Evolutionary conservation across 2,113 vertebrate genomes (phyloP).

Genomic region (Mellivora capensis): DNA sequence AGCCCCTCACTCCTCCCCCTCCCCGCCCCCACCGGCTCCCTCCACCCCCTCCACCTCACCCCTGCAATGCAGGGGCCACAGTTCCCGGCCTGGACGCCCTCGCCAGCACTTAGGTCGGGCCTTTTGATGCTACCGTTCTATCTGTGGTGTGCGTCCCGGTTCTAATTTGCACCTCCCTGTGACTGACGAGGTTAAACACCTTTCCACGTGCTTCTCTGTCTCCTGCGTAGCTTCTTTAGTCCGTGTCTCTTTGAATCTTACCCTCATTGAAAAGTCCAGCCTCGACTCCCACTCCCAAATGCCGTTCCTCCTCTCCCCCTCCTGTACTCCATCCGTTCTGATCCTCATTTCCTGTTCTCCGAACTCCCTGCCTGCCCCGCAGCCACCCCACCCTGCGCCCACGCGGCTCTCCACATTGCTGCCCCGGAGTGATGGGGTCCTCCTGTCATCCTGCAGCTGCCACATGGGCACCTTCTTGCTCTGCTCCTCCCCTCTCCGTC

Average conservation of each 20-base stretch:
- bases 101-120: neutral
- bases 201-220: neutral
- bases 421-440: fast-evolving
- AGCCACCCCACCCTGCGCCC: fast-evolving
- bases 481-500: no score
- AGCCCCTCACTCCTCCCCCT: neutral
- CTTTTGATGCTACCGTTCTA: neutral
- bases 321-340: neutral
- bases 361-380: fast-evolving
- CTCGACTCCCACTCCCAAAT: neutral
- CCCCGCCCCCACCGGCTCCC: no score
- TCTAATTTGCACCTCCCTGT: neutral
- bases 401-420: fast-evolving
- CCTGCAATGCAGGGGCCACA: neutral
- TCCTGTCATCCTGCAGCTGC: fast-evolving
- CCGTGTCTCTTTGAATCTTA: neutral
- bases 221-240: neutral
- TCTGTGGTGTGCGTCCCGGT: neutral
- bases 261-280: neutral
- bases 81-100: neutral
- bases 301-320: fast-evolving
- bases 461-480: neutral
- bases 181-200: neutral
- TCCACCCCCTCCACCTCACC: no score
- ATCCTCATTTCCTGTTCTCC: neutral